phyloP scores from a whole-genome alignment of 2,113 vertebrate genomes.

The Bubo bubo region DNA sequence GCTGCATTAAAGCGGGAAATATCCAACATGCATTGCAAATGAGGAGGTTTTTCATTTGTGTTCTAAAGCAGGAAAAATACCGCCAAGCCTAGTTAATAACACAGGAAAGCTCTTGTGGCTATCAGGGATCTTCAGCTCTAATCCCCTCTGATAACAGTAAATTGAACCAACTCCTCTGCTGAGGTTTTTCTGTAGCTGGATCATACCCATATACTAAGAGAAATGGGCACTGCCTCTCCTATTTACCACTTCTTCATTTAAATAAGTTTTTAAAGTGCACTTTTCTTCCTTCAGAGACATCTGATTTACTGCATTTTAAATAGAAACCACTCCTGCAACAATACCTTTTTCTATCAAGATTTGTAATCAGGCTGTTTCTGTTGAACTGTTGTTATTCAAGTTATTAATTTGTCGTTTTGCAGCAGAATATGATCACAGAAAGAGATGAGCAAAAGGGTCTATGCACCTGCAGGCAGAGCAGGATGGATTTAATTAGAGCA shows the following conservation, averaged over 20 bases:
- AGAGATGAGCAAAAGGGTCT: not conserved
- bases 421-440: not conserved
- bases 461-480: slow-evolving; percentile 17
- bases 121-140: slow-evolving; percentile 56
- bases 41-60: slow-evolving; percentile 44
- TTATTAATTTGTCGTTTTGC: slow-evolving; percentile 66
- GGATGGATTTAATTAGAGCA: slow-evolving; percentile 54
- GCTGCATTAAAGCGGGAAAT: slow-evolving; percentile 18
- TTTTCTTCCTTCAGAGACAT: slow-evolving; percentile 10
- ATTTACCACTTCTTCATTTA: slow-evolving; percentile 50
- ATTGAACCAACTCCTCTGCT: slow-evolving; percentile 50
- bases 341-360: slow-evolving; percentile 16
- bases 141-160: slow-evolving; percentile 63
- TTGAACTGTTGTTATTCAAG: slow-evolving; percentile 28
- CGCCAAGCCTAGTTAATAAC: slow-evolving; percentile 47
- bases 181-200: slow-evolving; percentile 35
- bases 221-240: slow-evolving; percentile 22
- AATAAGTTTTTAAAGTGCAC: slow-evolving; percentile 37
- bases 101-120: slow-evolving; percentile 43
- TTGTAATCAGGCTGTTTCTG: slow-evolving; percentile 52
- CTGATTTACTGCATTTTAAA: slow-evolving; percentile 49
- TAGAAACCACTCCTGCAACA: slow-evolving; percentile 39
- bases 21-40: slow-evolving; percentile 28
- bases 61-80: slow-evolving; percentile 36
- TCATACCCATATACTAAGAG: slow-evolving; percentile 42